Base-by-base conservation (phyloP, 2,113 vertebrate species). In the Periophthalmodon schlosseri region DNA sequence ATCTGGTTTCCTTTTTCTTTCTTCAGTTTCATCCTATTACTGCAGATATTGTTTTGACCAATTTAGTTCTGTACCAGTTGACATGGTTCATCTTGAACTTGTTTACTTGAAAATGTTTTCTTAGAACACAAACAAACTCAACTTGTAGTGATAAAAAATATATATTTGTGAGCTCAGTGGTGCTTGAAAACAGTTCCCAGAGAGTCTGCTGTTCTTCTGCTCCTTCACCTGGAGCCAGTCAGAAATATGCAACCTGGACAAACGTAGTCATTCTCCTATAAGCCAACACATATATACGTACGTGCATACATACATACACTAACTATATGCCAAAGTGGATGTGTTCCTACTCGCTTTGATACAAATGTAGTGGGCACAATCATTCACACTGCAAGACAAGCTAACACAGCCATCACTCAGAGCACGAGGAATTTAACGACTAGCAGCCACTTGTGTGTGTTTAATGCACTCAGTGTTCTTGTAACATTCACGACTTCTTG, bases 91-190 rank as follows among this genome's bases (percentile, higher is more conserved):
- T 54, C 4, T 20, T n/a, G 20, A 54, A 54, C 57, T 58, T 13
- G 54, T 18, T 50, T 15, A 15, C 49, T 5, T 16, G 18, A 50
- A 57, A 21, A 1, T 57, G n/a, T 20, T 20, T 21, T 2, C 18
- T 34, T 47, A 24, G 39, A 63, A 10, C 63, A 73, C 65, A 68
- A 67, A 76, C 65, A 77, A 82, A 88, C 69, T 81, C 70, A 20
- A 82, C 81, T 89, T 87, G 78, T 88, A 52, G 79, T 80, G n/a
- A 64, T 80, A 85, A 74, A 87, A 88, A 77, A 80, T 86, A 91
- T 84, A 89, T 87, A 91, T 89, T 88, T 91, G 79, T 86, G 86
- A 86, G 87, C 90, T 90, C 90, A 91, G 75, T 85, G 90, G 79
- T 86, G 89, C 89, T 75, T 91, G 88, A 89, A 89, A 92, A 87